A percentile compares a stretch with the other conserved stretches of the same genome.
Conservation (phyloP, 2,113 vertebrate species). For the Sorex araneus region DNA sequence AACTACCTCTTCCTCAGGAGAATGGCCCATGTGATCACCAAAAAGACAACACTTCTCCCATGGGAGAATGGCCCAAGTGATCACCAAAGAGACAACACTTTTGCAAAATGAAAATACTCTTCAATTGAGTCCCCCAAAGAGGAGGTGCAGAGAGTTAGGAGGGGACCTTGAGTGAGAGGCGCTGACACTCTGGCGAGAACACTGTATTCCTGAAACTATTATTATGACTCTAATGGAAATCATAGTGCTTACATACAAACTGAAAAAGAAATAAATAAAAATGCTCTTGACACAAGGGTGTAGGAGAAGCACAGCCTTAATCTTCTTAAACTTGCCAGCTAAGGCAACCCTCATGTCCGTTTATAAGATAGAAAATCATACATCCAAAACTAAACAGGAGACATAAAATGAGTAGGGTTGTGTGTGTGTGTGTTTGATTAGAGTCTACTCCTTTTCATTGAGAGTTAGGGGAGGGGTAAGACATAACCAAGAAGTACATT, state of each 20-base stretch:
- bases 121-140: no score
- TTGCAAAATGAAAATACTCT: no score
- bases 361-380: slow-evolving; percentile 43
- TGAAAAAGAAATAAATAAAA: slow-evolving; percentile 21
- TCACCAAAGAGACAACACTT: slow-evolving; percentile 18
- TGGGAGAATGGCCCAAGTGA: slow-evolving; percentile 4
- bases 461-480: no score
- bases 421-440: neutral
- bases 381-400: slow-evolving; percentile 44
- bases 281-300: neutral
- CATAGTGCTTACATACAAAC: no score
- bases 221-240: no score
- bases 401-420: slow-evolving; percentile 15
- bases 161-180: no score
- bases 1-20: neutral
- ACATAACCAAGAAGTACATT: neutral
- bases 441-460: neutral
- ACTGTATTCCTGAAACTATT: no score
- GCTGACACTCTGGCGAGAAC: no score
- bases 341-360: slow-evolving; percentile 42
- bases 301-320: neutral
- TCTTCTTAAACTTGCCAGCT: neutral
- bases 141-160: neutral
- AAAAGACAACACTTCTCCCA: slow-evolving; percentile 5
- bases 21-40: slow-evolving; percentile 18